phyloP scores from a whole-genome alignment of 2,888 invertebrate genomes.

The Hirtodrosophila histrioides region DNA sequence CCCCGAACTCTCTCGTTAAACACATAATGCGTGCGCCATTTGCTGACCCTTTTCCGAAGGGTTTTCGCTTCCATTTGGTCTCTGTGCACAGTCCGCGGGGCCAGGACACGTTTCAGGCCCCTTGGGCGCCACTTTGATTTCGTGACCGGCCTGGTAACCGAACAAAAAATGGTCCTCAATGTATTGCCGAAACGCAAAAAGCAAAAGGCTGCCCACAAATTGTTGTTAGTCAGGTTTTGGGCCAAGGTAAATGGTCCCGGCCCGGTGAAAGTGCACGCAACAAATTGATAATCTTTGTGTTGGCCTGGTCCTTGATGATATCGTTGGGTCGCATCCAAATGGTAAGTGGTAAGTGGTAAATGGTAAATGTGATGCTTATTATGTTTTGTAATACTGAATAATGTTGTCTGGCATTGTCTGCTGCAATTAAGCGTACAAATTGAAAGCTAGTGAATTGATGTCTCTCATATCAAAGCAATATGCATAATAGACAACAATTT shows the following conservation, averaged over 20 bases:
- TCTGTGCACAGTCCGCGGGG: neutral
- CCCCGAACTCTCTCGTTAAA: constrained; percentile 50
- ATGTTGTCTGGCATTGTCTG: constrained; percentile 43
- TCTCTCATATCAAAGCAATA: constrained; percentile 36
- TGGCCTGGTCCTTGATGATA: constrained; percentile 39
- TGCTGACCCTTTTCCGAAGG: constrained; percentile 55
- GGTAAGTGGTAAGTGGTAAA: neutral
- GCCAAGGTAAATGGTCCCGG: constrained; percentile 50
- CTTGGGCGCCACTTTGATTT: constrained; percentile 60
- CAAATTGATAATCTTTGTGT: constrained; percentile 64
- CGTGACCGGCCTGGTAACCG: constrained; percentile 44
- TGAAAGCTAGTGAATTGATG: constrained; percentile 72
- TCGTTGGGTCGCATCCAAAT: constrained; percentile 39
- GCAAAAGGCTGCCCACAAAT: constrained; percentile 52
- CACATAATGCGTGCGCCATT: constrained; percentile 61
- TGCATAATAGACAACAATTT: constrained; percentile 30
- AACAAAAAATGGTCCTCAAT: constrained; percentile 36
- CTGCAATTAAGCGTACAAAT: constrained; percentile 61
- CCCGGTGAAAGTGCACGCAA: constrained; percentile 56
- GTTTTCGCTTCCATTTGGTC: constrained; percentile 13
- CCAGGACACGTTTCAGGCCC: constrained; percentile 52
- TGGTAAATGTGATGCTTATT: constrained; percentile 38
- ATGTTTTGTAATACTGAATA: constrained; percentile 43
- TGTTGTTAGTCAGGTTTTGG: constrained; percentile 61
- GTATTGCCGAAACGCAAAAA: constrained; percentile 58